Base-by-base conservation (phyloP, 2,113 vertebrate genomes). In the Podilymbus podiceps region DNA sequence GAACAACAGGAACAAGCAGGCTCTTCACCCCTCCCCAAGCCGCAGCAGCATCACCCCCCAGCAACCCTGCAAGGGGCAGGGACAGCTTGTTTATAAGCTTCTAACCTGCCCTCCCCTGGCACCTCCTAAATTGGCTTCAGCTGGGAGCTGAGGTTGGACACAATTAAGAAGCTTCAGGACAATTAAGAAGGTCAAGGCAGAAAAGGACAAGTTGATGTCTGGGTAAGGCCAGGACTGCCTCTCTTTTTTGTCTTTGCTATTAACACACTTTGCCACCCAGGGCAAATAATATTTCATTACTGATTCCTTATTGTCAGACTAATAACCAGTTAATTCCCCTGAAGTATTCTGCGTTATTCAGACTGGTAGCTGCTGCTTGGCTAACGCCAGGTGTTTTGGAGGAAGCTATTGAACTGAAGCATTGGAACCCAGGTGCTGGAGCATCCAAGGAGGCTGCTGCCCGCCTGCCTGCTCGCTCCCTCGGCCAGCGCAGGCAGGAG, bases 31-130 rank as follows among this genome's bases (percentile, higher is more conserved):
- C 40, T 44, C 15, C 35, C 27, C 23, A n/a, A 72, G 0, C 18
- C 22, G 9, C 53, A 2, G 8, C 28, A 22, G 8, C 44, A 27
- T 5, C 44, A 12, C 8, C 3, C 38, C 7, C 1, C 3, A 46
- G 8, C 1, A 2, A 42, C 11, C 38, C 23, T 11, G 0, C 1
- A 66, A 47, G 5, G 15, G 10, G 0, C 0, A 4, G 5, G 3
- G 22, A 12, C 9, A 67, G 5, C 9, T 66, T 72, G 11, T 69
- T 85, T 35, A 38, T 67, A 40, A 73, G 18, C 19, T 72, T 63
- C 33, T 38, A 30, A 59, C 7, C 30, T 85, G 2, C 22, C 23
- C 6, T 33, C 71, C 75, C 3, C 0, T 60, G 4, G 6, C 35
- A 53, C 23, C 11, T 83, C 30, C 50, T 47, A 28, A 53, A 73